Evolutionary conservation across 2,888 invertebrate species (phyloP).

Genomic region (Cybosia mesomella): DNA sequence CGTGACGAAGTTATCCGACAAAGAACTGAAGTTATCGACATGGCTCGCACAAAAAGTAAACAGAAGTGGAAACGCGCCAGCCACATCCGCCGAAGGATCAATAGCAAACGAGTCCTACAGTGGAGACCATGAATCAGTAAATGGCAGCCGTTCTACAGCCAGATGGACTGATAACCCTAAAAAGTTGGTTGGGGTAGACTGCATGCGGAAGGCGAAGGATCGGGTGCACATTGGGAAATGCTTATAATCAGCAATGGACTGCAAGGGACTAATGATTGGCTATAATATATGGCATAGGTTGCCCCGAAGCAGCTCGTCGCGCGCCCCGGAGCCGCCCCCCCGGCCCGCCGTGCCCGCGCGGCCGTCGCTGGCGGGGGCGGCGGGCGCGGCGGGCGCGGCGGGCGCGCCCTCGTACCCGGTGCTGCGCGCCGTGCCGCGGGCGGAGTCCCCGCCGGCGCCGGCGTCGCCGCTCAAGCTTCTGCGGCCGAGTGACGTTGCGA

Average conservation of each 20-base stretch:
- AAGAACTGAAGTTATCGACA: too few species aligned
- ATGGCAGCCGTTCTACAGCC: too few species aligned
- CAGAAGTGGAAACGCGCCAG: too few species aligned
- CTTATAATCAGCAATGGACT: too few species aligned
- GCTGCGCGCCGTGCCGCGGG: conserved; percentile 47
- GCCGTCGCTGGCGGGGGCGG: conserved; percentile 23
- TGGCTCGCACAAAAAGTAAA: too few species aligned
- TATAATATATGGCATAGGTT: background rate
- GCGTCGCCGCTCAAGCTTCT: conserved; percentile 53
- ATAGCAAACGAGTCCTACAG: too few species aligned
- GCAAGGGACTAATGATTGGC: background rate
- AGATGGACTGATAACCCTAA: too few species aligned
- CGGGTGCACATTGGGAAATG: too few species aligned
- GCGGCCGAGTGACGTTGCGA: conserved; percentile 50
- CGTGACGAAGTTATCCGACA: too few species aligned
- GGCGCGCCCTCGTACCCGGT: conserved; percentile 36
- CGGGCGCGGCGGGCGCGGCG: conserved; percentile 52
- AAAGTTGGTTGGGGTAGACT: too few species aligned
- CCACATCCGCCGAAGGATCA: too few species aligned
- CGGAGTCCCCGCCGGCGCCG: conserved; percentile 52
- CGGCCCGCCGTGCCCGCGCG: conserved; percentile 23
- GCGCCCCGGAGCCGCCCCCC: conserved; percentile 30
- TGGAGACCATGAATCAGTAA: too few species aligned
- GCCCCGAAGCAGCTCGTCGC: conserved; percentile 18
- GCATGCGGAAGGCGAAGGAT: background rate